A percentile compares a stretch with the other conserved stretches of the same genome.
Conservation (phyloP, 2,797 vertebrate genomes). For the Vireo griseus region DNA sequence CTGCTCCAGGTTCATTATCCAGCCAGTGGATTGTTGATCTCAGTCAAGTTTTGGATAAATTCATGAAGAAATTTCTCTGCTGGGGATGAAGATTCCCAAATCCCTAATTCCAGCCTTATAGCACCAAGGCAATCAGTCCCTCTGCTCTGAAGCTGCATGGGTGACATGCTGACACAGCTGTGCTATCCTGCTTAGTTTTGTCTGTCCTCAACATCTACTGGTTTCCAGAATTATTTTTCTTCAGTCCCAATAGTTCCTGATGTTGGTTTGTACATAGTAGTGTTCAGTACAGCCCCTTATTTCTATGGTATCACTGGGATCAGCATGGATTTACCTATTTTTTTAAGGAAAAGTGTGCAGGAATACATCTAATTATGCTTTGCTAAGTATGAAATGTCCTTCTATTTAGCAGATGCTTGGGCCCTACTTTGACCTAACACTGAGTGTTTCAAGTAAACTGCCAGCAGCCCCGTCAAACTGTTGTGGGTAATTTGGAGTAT, state of each 20-base stretch:
- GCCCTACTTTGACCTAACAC: slow-evolving; percentile 80
- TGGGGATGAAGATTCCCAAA: neutral
- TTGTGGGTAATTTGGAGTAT: slow-evolving; percentile 88
- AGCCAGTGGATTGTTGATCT: neutral
- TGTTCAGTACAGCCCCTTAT: neutral
- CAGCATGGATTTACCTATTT: slow-evolving; percentile 11
- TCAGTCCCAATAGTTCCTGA: neutral
- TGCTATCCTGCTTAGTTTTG: neutral
- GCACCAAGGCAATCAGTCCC: neutral
- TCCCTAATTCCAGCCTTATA: neutral
- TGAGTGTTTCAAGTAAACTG: slow-evolving; percentile 80
- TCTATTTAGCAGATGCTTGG: slow-evolving; percentile 79
- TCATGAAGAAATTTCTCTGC: neutral
- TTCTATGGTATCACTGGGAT: neutral
- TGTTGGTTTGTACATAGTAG: neutral
- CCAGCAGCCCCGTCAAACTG: slow-evolving; percentile 85
- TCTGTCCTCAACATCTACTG: neutral
- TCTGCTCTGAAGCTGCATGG: neutral
- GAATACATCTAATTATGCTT: slow-evolving; percentile 73
- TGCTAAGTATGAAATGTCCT: slow-evolving; percentile 73
- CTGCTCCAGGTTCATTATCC: neutral
- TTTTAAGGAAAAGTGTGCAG: slow-evolving; percentile 28
- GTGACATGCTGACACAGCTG: neutral
- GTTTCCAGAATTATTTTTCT: neutral
- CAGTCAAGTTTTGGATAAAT: neutral